Conservation (phyloP, 2,888 invertebrate species). For the Colostygia pectinataria region DNA sequence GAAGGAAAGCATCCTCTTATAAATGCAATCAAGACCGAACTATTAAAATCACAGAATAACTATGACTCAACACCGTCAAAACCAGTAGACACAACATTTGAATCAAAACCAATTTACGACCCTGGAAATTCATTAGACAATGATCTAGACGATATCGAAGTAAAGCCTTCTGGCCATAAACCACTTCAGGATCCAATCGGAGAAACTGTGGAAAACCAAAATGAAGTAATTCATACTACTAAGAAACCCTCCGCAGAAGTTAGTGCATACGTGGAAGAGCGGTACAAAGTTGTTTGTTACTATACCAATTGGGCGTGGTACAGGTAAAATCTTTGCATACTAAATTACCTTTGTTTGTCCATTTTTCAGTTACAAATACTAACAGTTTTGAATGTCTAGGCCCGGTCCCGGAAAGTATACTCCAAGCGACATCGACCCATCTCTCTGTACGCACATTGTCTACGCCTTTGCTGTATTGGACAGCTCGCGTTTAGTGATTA, state of each 20-base stretch:
- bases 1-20: conserved; percentile 91
- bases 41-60: conserved; percentile 76
- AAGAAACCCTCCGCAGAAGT: conserved; percentile 47
- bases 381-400: conserved; percentile 58
- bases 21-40: conserved; percentile 88
- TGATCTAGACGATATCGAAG: conserved; percentile 71
- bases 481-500: conserved; percentile 88
- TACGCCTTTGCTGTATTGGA: conserved; percentile 96
- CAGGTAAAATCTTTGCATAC: conserved; percentile 54
- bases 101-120: conserved; percentile 47
- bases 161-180: conserved; percentile 48
- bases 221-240: conserved; percentile 47
- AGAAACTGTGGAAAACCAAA: conserved; percentile 33
- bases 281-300: conserved; percentile 93
- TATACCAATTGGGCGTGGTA: conserved; percentile 98
- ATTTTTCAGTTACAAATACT: not conserved
- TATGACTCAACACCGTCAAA: conserved; percentile 16
- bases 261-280: conserved; percentile 49
- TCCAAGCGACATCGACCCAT: conserved; percentile 91
- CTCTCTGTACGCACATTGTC: conserved; percentile 94
- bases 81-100: conserved; percentile 40
- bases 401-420: conserved; percentile 91
- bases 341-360: not conserved
- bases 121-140: conserved; percentile 60
- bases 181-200: conserved; percentile 22